Evolutionary conservation across 2,888 invertebrate species (phyloP).

Genomic region (Oxystoma pomonae): DNA sequence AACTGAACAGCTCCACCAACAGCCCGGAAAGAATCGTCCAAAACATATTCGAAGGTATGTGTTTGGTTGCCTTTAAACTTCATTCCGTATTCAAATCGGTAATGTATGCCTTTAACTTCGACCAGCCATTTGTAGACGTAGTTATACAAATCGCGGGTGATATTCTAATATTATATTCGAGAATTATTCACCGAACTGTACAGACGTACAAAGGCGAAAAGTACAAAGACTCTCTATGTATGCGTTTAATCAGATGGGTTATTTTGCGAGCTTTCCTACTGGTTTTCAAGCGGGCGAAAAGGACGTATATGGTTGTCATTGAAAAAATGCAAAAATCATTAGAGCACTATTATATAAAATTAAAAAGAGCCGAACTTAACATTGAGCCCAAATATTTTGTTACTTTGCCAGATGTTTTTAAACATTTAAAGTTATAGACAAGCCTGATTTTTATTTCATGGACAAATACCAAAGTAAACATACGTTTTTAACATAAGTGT

Average conservation of each 20-base stretch:
- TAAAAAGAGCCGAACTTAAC: neutral
- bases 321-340: neutral
- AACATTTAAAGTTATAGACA: constrained; percentile 5
- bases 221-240: constrained; percentile 6
- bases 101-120: constrained; percentile 13
- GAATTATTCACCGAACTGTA: no score
- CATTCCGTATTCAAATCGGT: constrained; percentile 9
- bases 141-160: no score
- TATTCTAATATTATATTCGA: no score
- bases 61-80: constrained; percentile 16
- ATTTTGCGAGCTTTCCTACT: constrained; percentile 13
- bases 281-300: constrained; percentile 10
- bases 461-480: no score
- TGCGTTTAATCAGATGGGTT: constrained; percentile 8
- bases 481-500: no score
- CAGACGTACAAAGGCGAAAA: constrained; percentile 14
- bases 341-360: neutral
- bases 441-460: no score
- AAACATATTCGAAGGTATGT: constrained; percentile 20
- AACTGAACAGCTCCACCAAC: constrained; percentile 14
- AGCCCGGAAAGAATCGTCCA: constrained; percentile 4
- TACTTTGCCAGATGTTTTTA: constrained; percentile 6
- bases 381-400: constrained; percentile 6
- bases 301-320: constrained; percentile 9
- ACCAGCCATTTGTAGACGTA: no score